Evolutionary conservation across 1,140 invertebrate genomes (phyloP).

Genomic region (Calliphora vicina): DNA sequence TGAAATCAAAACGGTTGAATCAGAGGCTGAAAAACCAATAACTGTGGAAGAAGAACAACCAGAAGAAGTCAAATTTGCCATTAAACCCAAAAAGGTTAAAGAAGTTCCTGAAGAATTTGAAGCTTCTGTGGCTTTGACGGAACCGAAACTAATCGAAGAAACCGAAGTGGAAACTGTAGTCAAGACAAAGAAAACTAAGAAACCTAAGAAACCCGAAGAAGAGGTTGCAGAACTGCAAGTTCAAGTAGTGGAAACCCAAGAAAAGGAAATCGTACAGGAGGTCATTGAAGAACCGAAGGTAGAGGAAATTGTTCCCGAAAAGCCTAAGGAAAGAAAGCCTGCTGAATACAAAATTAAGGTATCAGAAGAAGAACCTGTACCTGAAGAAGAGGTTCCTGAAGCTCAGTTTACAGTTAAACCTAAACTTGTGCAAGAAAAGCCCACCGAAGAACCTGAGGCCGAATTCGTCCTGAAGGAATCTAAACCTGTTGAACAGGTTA

Average conservation of each 20-base stretch:
- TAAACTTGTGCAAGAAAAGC: constrained; percentile 19
- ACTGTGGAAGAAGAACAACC: constrained; percentile 48
- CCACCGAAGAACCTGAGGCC: constrained; percentile 52
- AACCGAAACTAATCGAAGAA: constrained; percentile 53
- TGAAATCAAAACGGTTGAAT: constrained; percentile 51
- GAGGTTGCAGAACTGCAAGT: constrained; percentile 50
- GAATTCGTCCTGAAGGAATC: constrained; percentile 52
- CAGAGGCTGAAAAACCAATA: constrained; percentile 42
- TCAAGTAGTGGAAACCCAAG: constrained; percentile 47
- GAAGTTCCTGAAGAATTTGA: constrained; percentile 45
- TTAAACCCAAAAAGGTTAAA: constrained; percentile 49
- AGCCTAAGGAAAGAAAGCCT: constrained; percentile 37
- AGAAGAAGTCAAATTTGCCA: constrained; percentile 48
- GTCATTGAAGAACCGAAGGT: constrained; percentile 10
- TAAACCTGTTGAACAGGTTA: constrained; percentile 50
- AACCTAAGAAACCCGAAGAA: constrained; percentile 61
- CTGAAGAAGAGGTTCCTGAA: constrained; percentile 33
- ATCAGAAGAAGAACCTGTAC: constrained; percentile 7
- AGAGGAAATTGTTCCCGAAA: constrained; percentile 38
- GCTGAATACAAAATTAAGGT: constrained; percentile 30
- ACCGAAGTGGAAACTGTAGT: constrained; percentile 53
- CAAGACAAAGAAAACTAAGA: constrained; percentile 60
- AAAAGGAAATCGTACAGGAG: constrained; percentile 20
- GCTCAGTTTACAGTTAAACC: constrained; percentile 43
- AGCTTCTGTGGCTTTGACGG: constrained; percentile 48